phyloP scores from a whole-genome alignment of 2,888 invertebrate species.

The Neria commutata region DNA sequence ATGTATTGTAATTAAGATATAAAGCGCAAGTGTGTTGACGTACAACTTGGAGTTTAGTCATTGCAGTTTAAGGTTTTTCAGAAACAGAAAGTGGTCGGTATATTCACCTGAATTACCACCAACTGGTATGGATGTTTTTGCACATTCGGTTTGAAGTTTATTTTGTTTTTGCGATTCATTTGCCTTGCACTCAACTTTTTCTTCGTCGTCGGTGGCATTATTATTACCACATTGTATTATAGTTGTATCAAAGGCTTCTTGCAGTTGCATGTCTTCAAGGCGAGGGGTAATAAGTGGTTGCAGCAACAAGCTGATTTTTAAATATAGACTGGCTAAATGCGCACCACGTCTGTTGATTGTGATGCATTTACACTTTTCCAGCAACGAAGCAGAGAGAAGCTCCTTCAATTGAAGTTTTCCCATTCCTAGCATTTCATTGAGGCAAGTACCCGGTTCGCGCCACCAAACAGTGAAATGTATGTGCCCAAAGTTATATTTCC shows the following conservation, averaged over 20 bases:
- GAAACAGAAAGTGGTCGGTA: slow-evolving; percentile 39
- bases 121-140: background rate
- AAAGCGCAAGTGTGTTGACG: background rate
- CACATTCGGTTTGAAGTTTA: background rate
- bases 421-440: slow-evolving; percentile 55
- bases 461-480: slow-evolving; percentile 54
- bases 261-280: too few species aligned
- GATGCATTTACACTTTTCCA: slow-evolving; percentile 55
- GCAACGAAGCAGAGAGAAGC: slow-evolving; percentile 46
- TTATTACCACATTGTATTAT: slow-evolving; percentile 28
- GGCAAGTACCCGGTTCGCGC: slow-evolving; percentile 56
- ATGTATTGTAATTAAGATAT: slow-evolving; percentile 17
- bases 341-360: slow-evolving; percentile 46
- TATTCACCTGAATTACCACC: slow-evolving; percentile 49
- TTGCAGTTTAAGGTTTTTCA: slow-evolving; percentile 36
- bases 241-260: slow-evolving; percentile 10
- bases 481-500: slow-evolving; percentile 36
- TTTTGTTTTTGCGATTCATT: background rate
- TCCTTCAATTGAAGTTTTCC: slow-evolving; percentile 46
- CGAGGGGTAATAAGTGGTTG: too few species aligned
- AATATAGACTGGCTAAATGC: slow-evolving; percentile 49
- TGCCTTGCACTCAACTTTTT: too few species aligned
- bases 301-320: slow-evolving; percentile 51
- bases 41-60: slow-evolving; percentile 51
- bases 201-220: slow-evolving; percentile 28